Base-by-base conservation (phyloP, 2,888 invertebrate species). In the Diabrotica balteata region DNA sequence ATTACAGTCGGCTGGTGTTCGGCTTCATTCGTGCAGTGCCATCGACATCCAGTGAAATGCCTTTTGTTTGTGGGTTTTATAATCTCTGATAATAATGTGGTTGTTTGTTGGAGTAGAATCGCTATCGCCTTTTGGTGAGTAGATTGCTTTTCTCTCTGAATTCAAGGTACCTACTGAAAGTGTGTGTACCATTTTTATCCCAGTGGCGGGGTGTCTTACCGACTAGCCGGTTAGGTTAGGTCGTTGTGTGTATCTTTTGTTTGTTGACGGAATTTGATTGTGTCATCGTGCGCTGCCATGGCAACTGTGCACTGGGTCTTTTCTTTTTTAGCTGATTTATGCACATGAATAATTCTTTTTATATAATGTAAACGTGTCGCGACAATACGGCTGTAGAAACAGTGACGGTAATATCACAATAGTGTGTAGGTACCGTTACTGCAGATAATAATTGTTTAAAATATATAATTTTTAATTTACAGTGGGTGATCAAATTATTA, bases 81-180 rank as follows among this genome's bases (percentile, higher is more conserved):
- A 32, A 55, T 60, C 43, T 59, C 58, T 47, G 42, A 50, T 53
- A 54, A 65, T 53, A 59, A 65, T 65, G 65, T 60, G 65, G 59
- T 32, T 59, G 64, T 59, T 60, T 60, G 51, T 59, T 32, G 32
- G 32, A 32, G 32, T 32, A 53, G 53, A 54, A 65, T 49, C 52
- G 54, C 50, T 54, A 65, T 54, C 55, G 65, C 32, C 22, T 53
- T 57, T 65, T 65, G 60, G 55, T 65, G 55, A 51, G 59, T 61
- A 53, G 49, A 53, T 57, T 10, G 50, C 42, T 53, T 45, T 53
- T 53, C 49, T 42, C 17, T 7, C 17, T 43, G 32, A 4, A 32
- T 32, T 32, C 32, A 32, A 32, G 32, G 32, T 32, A 32, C 32
- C 32, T 32, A 32, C 32, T 32, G 55, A 57, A 57, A 57, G 44